These are phyloP conservation scores for Platysternon megacephalum DNA, from an alignment of 2,113 vertebrate species.

Conservation along the genomic window DNA sequence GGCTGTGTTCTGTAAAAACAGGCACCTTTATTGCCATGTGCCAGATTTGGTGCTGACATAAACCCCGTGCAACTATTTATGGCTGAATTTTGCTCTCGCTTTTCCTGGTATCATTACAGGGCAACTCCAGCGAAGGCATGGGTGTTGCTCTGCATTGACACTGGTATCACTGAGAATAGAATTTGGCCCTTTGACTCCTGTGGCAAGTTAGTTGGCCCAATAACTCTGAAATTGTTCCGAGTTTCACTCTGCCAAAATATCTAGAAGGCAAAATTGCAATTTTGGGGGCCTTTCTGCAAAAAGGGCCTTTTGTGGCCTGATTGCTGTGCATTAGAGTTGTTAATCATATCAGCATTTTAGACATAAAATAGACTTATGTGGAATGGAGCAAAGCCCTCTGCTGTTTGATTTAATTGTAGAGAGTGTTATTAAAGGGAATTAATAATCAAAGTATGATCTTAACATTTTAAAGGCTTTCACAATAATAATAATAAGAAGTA, in stretches of 20 bases:
- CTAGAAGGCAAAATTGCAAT: neutral
- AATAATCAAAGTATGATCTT: slow-evolving; percentile 42
- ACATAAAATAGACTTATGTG: slow-evolving; percentile 13
- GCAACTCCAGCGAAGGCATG: neutral
- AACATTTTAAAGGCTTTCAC: slow-evolving; percentile 43
- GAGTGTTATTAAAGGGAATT: slow-evolving; percentile 45
- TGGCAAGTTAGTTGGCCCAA: neutral
- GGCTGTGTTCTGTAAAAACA: neutral
- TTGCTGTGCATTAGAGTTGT: neutral
- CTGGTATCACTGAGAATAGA: neutral
- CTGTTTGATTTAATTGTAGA: slow-evolving; percentile 52
- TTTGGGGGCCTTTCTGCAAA: neutral
- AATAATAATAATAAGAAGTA: slow-evolving; percentile 8
- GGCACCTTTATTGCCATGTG: rapidly evolving
- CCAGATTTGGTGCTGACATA: neutral
- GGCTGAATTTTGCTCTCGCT: rapidly evolving
- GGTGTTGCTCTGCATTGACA: neutral
- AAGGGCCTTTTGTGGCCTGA: neutral
- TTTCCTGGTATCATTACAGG: neutral
- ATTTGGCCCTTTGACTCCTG: neutral
- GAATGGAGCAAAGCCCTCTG: neutral
- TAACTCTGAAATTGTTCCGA: neutral
- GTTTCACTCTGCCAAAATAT: neutral
- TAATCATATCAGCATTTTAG: slow-evolving; percentile 19
- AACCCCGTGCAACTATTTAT: neutral